Percentiles rank a stretch among this genome's conserved stretches.
These are phyloP conservation scores for Diarsia brunnea DNA, from an alignment of 2,888 invertebrate genomes.

Conservation along the genomic window DNA sequence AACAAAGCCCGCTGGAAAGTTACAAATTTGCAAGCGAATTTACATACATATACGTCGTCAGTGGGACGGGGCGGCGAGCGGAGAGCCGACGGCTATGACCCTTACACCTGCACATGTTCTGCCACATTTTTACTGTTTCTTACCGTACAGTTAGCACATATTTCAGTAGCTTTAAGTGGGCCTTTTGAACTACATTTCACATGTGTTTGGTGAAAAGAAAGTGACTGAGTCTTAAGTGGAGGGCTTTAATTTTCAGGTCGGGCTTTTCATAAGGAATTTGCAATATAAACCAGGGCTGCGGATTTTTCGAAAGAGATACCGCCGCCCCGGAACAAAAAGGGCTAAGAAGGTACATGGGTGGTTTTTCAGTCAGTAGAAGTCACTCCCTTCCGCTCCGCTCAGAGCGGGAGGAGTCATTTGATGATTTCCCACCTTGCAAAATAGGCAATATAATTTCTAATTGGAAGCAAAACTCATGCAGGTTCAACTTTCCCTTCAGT, in stretches of 20 bases:
- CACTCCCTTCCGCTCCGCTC: too few species aligned
- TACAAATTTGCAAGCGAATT: constrained; percentile 51
- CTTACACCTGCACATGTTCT: constrained; percentile 16
- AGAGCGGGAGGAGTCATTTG: too few species aligned
- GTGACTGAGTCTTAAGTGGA: too few species aligned
- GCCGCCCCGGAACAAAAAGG: too few species aligned
- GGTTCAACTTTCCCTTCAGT: background rate
- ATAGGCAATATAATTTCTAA: too few species aligned
- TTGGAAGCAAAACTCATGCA: background rate
- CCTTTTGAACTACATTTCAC: background rate
- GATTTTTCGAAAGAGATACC: too few species aligned
- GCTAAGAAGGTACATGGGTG: too few species aligned
- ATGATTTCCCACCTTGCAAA: too few species aligned
- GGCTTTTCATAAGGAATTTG: too few species aligned
- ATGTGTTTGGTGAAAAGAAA: background rate
- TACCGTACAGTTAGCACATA: constrained; percentile 1
- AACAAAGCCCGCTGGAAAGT: constrained; percentile 32
- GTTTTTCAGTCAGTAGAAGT: too few species aligned
- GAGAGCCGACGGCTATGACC: constrained; percentile 38
- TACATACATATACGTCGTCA: constrained; percentile 51
- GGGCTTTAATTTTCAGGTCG: too few species aligned
- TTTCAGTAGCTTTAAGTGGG: background rate
- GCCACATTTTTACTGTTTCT: background rate
- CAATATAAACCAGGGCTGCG: too few species aligned
- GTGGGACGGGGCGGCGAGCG: constrained; percentile 4